Evolutionary conservation across 2,797 vertebrate genomes (phyloP).

Genomic region (Chloroceryle amazona): DNA sequence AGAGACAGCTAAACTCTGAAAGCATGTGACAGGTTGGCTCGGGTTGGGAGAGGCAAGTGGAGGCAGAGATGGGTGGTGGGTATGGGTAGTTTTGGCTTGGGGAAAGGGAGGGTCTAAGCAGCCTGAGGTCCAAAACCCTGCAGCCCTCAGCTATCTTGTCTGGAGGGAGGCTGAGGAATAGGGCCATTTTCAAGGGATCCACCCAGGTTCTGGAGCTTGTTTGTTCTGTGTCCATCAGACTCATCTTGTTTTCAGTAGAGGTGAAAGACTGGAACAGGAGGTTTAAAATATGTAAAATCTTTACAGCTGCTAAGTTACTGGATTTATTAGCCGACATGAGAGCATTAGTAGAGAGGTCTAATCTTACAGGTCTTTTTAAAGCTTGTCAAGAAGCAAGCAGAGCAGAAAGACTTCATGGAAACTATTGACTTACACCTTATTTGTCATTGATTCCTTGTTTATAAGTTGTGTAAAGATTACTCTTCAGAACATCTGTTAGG

Average conservation of each 20-base stretch:
- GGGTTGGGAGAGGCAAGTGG: neutral
- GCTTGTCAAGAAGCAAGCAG: constrained; percentile 16
- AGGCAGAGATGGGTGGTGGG: neutral
- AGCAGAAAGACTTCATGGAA: constrained; percentile 1
- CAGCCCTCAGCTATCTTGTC: fast-evolving
- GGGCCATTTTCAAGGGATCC: fast-evolving
- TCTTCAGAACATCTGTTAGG: neutral
- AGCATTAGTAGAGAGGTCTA: constrained; percentile 18
- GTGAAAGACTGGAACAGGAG: constrained; percentile 6
- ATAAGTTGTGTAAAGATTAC: neutral
- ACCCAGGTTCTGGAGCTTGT: neutral
- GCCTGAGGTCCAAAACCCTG: fast-evolving
- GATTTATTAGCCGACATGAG: neutral
- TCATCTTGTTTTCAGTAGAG: neutral
- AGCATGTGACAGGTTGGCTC: neutral
- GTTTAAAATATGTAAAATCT: constrained; percentile 34
- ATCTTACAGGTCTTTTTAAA: constrained; percentile 48
- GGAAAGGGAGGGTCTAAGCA: neutral
- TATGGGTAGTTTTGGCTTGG: fast-evolving
- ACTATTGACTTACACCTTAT: neutral
- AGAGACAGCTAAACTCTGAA: neutral
- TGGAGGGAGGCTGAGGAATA: neutral
- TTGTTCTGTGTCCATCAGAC: neutral
- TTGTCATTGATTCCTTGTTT: neutral
- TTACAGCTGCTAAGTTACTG: constrained; percentile 39